A percentile compares a stretch with the other conserved stretches of the same genome.
These are phyloP conservation scores for Rapana venosa DNA, from an alignment of 2,888 invertebrate genomes.

Conservation along the genomic window DNA sequence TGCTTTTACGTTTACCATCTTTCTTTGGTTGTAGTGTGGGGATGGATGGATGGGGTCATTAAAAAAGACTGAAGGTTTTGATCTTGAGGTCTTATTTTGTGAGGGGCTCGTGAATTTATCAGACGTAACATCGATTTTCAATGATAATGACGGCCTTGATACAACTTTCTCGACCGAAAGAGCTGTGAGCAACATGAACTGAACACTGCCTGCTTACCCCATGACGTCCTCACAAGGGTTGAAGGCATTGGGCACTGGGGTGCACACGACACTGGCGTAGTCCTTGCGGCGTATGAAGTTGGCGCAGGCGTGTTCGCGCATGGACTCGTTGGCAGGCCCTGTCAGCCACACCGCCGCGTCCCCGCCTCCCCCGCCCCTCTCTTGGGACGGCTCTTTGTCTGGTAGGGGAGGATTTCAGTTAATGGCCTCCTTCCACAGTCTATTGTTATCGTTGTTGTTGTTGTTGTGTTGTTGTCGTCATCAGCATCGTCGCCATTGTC, in stretches of 20 bases:
- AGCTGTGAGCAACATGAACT: too few species aligned
- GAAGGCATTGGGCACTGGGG: slow-evolving; percentile 74
- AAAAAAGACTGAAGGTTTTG: too few species aligned
- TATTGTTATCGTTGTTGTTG: background rate
- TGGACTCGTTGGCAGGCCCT: slow-evolving; percentile 24
- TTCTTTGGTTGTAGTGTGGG: too few species aligned
- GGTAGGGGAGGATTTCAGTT: too few species aligned
- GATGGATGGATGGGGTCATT: too few species aligned
- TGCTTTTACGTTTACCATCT: too few species aligned
- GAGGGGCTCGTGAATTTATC: too few species aligned
- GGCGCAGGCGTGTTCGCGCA: slow-evolving; percentile 34
- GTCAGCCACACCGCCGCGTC: background rate
- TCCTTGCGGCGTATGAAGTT: slow-evolving; percentile 51
- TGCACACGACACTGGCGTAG: slow-evolving; percentile 66
- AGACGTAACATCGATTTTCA: too few species aligned
- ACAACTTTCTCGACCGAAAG: too few species aligned
- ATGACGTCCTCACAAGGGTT: slow-evolving; percentile 77
- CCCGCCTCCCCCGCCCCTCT: background rate
- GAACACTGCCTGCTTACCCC: slow-evolving; percentile 54
- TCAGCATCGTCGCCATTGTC: background rate
- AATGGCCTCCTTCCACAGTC: background rate
- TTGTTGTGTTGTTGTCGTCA: background rate
- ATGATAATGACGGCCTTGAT: too few species aligned
- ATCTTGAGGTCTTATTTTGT: too few species aligned
- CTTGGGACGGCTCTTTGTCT: background rate